Evolutionary conservation across 2,888 invertebrate species (phyloP).

Genomic region (Microplitis deprimator): DNA sequence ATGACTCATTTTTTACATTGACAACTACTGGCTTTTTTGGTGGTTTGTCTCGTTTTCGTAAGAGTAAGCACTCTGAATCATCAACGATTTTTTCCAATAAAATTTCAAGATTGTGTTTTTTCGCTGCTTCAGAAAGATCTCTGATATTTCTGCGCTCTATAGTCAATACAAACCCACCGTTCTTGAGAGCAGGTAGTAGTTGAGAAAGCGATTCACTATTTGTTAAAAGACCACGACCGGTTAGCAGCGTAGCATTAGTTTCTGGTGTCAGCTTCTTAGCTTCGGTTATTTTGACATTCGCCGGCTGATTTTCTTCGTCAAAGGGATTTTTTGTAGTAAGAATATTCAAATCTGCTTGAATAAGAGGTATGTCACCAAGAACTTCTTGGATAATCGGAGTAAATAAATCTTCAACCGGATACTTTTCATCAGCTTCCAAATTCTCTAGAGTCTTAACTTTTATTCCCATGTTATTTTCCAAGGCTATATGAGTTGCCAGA

Average conservation of each 20-base stretch:
- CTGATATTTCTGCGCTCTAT: constrained; percentile 50
- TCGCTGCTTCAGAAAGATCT: constrained; percentile 37
- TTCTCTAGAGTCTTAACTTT: constrained; percentile 67
- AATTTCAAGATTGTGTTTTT: constrained; percentile 50
- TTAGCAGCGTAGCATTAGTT: constrained; percentile 72
- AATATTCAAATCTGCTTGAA: constrained; percentile 79
- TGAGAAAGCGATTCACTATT: constrained; percentile 47
- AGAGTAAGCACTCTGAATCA: constrained; percentile 53
- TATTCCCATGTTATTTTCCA: constrained; percentile 72
- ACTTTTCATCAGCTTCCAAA: constrained; percentile 56
- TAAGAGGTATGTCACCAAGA: constrained; percentile 79
- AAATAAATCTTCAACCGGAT: constrained; percentile 66
- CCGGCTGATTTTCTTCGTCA: constrained; percentile 72
- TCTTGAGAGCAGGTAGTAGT: constrained; percentile 46
- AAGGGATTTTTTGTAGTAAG: constrained; percentile 65
- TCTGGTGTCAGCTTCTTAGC: constrained; percentile 74
- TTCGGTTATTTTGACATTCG: constrained; percentile 76
- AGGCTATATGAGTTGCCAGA: constrained; percentile 72
- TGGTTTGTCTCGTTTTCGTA: constrained; percentile 50
- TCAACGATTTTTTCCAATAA: constrained; percentile 58
- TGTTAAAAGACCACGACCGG: constrained; percentile 74
- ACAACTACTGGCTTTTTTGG: constrained; percentile 60
- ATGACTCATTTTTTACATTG: constrained; percentile 60
- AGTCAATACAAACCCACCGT: constrained; percentile 61
- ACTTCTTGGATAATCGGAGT: constrained; percentile 75